Percentiles rank a stretch among this genome's conserved stretches.
Evolutionary conservation across 2,113 vertebrate species (phyloP).

Genomic region (Heterocephalus glaber): DNA sequence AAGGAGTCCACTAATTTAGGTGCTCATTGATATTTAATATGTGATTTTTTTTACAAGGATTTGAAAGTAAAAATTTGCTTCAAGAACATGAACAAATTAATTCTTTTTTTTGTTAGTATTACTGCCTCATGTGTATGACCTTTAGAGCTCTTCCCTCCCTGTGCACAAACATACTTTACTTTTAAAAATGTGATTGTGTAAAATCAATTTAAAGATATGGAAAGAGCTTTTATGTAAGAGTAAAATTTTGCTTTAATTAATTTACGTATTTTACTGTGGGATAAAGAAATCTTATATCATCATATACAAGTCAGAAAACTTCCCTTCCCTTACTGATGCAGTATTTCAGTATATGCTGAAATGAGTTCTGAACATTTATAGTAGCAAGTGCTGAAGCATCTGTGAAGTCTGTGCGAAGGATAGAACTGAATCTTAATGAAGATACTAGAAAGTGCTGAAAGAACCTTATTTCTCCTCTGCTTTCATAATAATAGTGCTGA

Average conservation of each 20-base stretch:
- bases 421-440: neutral
- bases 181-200: neutral
- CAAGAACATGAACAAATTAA: neutral
- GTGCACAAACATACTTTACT: neutral
- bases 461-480: neutral
- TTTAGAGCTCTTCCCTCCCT: neutral
- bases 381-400: neutral
- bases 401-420: neutral
- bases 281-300: neutral
- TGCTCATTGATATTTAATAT: neutral
- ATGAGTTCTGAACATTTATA: neutral
- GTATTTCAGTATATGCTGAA: neutral
- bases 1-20: slow-evolving; percentile 39
- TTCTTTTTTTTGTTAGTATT: neutral
- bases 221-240: neutral
- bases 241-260: neutral
- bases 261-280: neutral
- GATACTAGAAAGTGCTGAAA: neutral
- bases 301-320: neutral
- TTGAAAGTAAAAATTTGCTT: slow-evolving; percentile 37
- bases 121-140: neutral
- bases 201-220: neutral
- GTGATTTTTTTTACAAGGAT: neutral
- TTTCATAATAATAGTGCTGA: slow-evolving; percentile 6
- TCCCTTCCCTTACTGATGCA: neutral